Conservation (phyloP, 2,797 vertebrate genomes). For the Darevskia mixta region DNA sequence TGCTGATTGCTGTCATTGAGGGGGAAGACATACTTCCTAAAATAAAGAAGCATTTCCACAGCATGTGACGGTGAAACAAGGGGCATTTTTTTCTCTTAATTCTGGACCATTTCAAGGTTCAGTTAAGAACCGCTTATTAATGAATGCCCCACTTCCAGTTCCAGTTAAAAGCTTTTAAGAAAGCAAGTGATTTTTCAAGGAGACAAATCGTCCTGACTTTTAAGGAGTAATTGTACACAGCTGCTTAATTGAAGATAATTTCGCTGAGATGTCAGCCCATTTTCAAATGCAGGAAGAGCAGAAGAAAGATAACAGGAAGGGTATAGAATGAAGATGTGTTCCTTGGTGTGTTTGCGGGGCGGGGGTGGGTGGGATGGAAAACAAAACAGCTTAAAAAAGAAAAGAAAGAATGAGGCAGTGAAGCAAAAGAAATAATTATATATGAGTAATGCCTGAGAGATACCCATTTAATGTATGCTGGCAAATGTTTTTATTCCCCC, state of each 20-base stretch:
- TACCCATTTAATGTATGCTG: slow-evolving; percentile 10
- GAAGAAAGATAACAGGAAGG: slow-evolving; percentile 19
- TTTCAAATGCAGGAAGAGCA: slow-evolving; percentile 40
- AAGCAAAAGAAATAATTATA: slow-evolving; percentile 28
- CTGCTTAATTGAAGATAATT: slow-evolving; percentile 60
- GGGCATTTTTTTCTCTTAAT: neutral
- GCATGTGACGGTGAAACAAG: neutral
- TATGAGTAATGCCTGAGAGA: slow-evolving; percentile 3
- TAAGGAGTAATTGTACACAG: slow-evolving; percentile 55
- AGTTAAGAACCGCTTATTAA: slow-evolving; percentile 16
- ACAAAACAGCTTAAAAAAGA: slow-evolving; percentile 25
- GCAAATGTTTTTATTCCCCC: neutral
- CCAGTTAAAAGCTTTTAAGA: slow-evolving; percentile 39
- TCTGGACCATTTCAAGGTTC: slow-evolving; percentile 1
- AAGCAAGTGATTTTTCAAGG: slow-evolving; percentile 15
- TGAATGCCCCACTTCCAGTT: neutral
- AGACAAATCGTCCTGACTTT: slow-evolving; percentile 30
- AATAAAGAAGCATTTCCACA: neutral
- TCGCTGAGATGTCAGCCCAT: slow-evolving; percentile 18
- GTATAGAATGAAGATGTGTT: slow-evolving; percentile 32
- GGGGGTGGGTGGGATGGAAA: neutral
- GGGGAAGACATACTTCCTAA: neutral
- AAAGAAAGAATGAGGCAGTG: neutral
- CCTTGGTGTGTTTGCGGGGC: neutral
- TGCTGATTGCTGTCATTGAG: slow-evolving; percentile 6